These are phyloP conservation scores for honey bee (Apis mellifera) DNA, from an alignment of 1,140 invertebrate genomes.

Conservation along the genomic window Amel_HAv3.1 CM009945.2:7875501-7876000, in stretches of 20 bases:
- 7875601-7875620: slow-evolving; percentile 11
- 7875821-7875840: neutral
- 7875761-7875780: neutral
- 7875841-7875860: neutral
- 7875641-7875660: neutral
- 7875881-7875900: neutral
- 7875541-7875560: neutral
- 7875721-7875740: neutral
- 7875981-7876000: neutral
- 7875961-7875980: neutral
- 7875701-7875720: neutral
- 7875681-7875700: neutral
- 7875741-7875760: neutral
- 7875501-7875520: neutral
- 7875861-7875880: neutral
- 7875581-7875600: slow-evolving; percentile 34
- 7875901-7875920: neutral
- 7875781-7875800: neutral
- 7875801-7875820: neutral
- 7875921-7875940: neutral
- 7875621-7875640: neutral
- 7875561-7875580: slow-evolving; percentile 45
- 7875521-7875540: neutral
- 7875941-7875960: neutral
- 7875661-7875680: neutral